phyloP scores from a whole-genome alignment of 53 echinoderm and acorn worm species.

The Actinopyga echinites region DNA sequence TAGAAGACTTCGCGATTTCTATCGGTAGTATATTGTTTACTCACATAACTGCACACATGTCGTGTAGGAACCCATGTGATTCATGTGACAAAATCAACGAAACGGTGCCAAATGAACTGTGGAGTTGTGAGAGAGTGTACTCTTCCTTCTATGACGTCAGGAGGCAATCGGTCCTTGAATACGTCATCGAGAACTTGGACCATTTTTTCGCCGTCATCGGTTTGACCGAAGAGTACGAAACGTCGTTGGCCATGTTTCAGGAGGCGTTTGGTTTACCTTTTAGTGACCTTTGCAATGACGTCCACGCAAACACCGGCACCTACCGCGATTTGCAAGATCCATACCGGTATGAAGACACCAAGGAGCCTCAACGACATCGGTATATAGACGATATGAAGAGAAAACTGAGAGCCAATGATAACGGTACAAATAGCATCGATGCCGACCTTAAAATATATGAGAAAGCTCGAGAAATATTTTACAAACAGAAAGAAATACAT shows the following conservation, averaged over 20 bases:
- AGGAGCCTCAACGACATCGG: background rate
- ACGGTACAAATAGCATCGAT: background rate
- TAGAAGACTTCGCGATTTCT: slow-evolving; percentile 39
- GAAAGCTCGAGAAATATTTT: slow-evolving; percentile 41
- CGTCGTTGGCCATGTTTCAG: slow-evolving; percentile 43
- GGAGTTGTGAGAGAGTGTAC: no score
- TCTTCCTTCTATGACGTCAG: no score
- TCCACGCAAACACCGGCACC: background rate
- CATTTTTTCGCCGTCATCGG: slow-evolving; percentile 60
- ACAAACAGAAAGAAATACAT: slow-evolving; percentile 9
- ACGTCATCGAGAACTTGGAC: slow-evolving; percentile 37
- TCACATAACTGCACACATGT: no score
- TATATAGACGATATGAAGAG: background rate
- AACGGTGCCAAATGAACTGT: no score
- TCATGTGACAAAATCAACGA: no score
- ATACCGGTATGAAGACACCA: background rate
- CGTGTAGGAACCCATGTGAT: no score
- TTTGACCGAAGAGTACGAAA: slow-evolving; percentile 51
- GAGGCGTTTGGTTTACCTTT: slow-evolving; percentile 33
- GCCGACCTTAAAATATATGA: slow-evolving; percentile 39
- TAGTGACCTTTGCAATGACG: background rate
- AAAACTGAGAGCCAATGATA: background rate
- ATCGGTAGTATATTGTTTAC: no score
- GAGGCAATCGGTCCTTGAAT: slow-evolving; percentile 2
- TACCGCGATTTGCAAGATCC: background rate